Conservation (phyloP, 2,888 invertebrate species). For the Hydriomena furcata region DNA sequence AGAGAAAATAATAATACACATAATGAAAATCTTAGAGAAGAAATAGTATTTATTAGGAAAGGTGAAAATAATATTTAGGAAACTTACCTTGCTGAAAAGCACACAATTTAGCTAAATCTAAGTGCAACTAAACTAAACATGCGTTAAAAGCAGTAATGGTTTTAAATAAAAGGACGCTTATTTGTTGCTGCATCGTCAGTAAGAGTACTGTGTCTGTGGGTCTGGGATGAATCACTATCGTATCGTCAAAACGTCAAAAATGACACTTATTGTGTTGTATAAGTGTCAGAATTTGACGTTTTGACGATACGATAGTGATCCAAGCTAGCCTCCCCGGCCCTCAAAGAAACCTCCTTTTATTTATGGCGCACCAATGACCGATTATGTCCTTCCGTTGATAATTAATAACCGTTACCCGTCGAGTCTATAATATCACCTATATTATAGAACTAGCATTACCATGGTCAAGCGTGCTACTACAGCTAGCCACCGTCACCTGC, state of each 20-base stretch:
- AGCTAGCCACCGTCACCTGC: conserved; percentile 18
- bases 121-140: conserved; percentile 28
- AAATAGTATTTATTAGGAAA: neutral
- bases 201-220: too few relatives aligned
- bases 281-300: too few relatives aligned
- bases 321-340: too few relatives aligned
- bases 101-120: conserved; percentile 22
- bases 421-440: too few relatives aligned
- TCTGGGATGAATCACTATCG: too few relatives aligned
- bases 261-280: too few relatives aligned
- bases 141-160: conserved; percentile 31
- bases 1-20: conserved; percentile 1
- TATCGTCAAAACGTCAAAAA: too few relatives aligned
- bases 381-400: neutral
- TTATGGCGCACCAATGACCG: conserved; percentile 1
- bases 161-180: conserved; percentile 23
- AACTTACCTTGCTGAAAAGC: conserved; percentile 29
- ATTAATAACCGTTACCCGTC: neutral
- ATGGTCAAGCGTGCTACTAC: conserved; percentile 20
- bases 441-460: conserved; percentile 9
- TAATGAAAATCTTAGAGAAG: neutral
- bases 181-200: too few relatives aligned
- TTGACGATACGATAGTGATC: too few relatives aligned
- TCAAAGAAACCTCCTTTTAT: conserved; percentile 4
- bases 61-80: neutral